Base-by-base conservation (phyloP, 2,113 vertebrate genomes). In the Pangasianodon gigas region DNA sequence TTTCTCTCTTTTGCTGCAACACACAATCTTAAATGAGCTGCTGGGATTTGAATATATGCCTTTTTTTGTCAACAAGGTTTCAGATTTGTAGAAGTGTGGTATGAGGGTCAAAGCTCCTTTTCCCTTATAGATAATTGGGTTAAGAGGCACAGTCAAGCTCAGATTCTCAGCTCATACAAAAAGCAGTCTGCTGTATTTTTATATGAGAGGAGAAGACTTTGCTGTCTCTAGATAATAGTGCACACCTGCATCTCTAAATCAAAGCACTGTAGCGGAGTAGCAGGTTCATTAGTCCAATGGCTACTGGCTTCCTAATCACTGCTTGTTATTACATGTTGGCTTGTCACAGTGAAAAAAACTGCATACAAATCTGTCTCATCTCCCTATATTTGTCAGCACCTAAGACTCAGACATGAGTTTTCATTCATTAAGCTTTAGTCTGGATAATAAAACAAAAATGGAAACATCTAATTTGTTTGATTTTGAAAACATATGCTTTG, bases 251-350 rank as follows among this genome's bases (percentile, higher is more conserved):
- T 91, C 9, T 86, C 52, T 93, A 91, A 92, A 90, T 86, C 87
- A 92, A 89, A 91, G 90, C 87, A 87, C 52, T 91, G 88, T 85
- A 87, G 86, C 91, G 88, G 90, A 90, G 87, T 77, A 24, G 16
- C 60, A 89, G 86, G 19, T 92, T 93, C 90, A 95, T 93, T 94
- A 91, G 92, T 94, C 90, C 90, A 87, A 54, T 58, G 16, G 14
- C 48, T 58, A 85, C 80, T 56, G 46, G 11, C 48, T 54, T 90
- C 37, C 54, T 26, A 58, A 41, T 84, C 37, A 26, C 56, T 44
- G 51, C 29, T 58, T 60, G 52, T 79, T 62, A 80, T 87, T 87
- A 24, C 41, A 81, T 24, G 11, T 51, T 41, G 6, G 24, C 19
- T 54, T 83, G n/a, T 67, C 60, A 41, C n/a, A 56, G n/a, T 29